Conservation (phyloP, 2,797 vertebrate genomes). For the Peromyscus aztecus region DNA sequence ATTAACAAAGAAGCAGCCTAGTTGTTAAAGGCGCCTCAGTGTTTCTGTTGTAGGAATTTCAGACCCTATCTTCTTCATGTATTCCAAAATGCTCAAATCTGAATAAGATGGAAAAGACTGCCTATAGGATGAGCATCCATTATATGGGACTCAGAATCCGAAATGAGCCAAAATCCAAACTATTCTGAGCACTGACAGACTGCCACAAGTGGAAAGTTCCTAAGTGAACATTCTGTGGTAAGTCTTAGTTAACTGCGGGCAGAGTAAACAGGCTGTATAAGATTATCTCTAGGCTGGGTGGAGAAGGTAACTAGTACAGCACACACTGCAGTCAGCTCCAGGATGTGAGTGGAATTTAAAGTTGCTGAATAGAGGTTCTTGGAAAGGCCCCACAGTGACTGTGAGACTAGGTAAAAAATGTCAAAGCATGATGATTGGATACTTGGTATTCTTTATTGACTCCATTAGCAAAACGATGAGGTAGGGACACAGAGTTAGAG, state of each 20-base stretch:
- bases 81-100: conserved; percentile 2
- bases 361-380: not conserved
- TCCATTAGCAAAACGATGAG: not conserved
- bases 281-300: not conserved
- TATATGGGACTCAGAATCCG: not conserved
- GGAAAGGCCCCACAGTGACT: not conserved
- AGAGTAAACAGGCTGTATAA: not conserved
- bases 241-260: not conserved
- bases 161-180: not conserved
- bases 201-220: not conserved
- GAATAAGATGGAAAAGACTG: not conserved
- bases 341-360: not conserved
- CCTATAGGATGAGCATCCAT: not conserved
- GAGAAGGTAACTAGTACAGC: not conserved
- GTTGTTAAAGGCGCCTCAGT: not conserved
- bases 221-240: not conserved
- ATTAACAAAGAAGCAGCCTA: not conserved
- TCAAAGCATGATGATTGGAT: not conserved
- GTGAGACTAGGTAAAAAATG: not conserved
- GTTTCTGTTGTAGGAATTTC: not conserved
- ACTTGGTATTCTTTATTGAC: not conserved
- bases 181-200: not conserved
- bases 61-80: not conserved
- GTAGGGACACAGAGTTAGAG: not conserved
- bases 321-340: not conserved